Evolutionary conservation across 2,797 vertebrate species (phyloP), one percentile per base, ranked within the genome.

Genomic region (Cygnus olor): DNA sequence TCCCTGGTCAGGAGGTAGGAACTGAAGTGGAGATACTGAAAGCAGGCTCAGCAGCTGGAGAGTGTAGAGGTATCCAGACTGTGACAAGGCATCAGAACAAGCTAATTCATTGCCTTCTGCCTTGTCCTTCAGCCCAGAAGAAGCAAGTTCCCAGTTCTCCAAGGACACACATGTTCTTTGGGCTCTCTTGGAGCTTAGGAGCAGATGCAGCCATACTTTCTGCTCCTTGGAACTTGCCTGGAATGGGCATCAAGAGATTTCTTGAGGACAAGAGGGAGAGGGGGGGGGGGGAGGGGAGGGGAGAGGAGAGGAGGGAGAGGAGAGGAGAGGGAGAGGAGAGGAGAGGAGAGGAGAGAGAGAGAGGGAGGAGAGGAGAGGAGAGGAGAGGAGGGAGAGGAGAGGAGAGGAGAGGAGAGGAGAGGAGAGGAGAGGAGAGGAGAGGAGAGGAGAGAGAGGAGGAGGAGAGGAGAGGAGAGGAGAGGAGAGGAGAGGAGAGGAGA

Each of bases 61-160:
- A 66, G 18, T 60, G 51, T 77, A 74, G 91, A 95, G 91, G 83
- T 92, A 92, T 78, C 70, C 85, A 94, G 88, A 72, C 38, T 66
- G 65, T 83, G 84, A 89, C 65, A 85, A 74, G 65, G 65, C 42
- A 81, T 58, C 66, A 45, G 54, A 63, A 93, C 38, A 79, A 85
- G 27, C 30, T 40, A 84, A 93, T 57, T 94, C 47, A 42, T 30
- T 91, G 73, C 21, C 34, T 61, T 30, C 28, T 77, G 32, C 38
- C 60, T 49, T 79, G 49, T 21, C 18, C 36, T 40, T 53, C 49
- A 44, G 17, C 18, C 36, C 36, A 42, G 49, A 42, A 22, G 36
- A 53, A 54, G 17, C 45, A 85, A 86, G 61, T 86, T 93, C 36
- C 49, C 53, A 61, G 68, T 85, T 68, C 70, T 38, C 14, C 2